Percentiles rank a stretch among this genome's conserved stretches.
Evolutionary conservation across 2,888 invertebrate species (phyloP).

Genomic region (Erynnis tages): DNA sequence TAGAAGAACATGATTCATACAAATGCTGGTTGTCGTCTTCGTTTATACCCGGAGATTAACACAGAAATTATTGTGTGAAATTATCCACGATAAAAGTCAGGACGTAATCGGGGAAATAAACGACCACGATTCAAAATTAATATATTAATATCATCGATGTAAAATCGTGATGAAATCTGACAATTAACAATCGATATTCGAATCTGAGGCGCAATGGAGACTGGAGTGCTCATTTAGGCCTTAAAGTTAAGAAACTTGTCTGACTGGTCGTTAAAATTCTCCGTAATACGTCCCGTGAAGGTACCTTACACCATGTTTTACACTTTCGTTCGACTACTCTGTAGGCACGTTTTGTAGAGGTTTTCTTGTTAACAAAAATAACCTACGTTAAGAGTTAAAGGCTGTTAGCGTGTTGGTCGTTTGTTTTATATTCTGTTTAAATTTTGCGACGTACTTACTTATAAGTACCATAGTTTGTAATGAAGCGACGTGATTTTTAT

Average conservation of each 20-base stretch:
- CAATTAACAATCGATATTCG: slow-evolving; percentile 48
- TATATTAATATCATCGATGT: slow-evolving; percentile 29
- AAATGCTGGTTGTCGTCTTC: too few species aligned
- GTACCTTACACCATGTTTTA: slow-evolving; percentile 46
- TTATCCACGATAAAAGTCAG: too few species aligned
- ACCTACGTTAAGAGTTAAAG: background rate
- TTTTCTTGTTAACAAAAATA: slow-evolving; percentile 22
- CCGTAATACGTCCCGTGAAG: slow-evolving; percentile 58
- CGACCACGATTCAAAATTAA: slow-evolving; percentile 3
- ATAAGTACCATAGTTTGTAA: too few species aligned
- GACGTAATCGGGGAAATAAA: too few species aligned
- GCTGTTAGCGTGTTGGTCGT: too few species aligned
- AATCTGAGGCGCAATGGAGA: slow-evolving; percentile 34
- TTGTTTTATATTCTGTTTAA: too few species aligned
- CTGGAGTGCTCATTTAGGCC: slow-evolving; percentile 50
- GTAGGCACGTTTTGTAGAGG: slow-evolving; percentile 30
- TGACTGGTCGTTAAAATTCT: slow-evolving; percentile 66
- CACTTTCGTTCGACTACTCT: slow-evolving; percentile 43
- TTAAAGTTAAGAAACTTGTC: slow-evolving; percentile 53
- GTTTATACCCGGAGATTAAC: too few species aligned
- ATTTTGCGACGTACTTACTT: too few species aligned
- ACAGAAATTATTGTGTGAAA: too few species aligned
- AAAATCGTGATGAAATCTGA: slow-evolving; percentile 33
- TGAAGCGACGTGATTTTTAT: too few species aligned
- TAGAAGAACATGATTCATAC: too few species aligned